Evolutionary conservation across 1,140 invertebrate species (phyloP), one percentile per base, ranked within the genome.

Genomic region (Apis laboriosa): DNA sequence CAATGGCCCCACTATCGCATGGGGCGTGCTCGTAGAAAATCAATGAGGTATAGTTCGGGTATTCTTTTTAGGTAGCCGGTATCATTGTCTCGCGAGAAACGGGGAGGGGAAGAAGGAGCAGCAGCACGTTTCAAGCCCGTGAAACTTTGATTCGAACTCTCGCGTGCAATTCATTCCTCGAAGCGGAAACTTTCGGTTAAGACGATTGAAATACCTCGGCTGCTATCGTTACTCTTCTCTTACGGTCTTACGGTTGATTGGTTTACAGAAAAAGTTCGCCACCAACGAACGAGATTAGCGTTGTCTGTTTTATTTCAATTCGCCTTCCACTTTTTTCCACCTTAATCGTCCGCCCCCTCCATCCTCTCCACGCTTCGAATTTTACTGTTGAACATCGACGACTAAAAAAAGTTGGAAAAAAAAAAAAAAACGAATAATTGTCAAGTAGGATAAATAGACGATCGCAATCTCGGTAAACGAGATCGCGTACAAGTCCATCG

Each of bases 1-100:
- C 87, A 88, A 88, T 88, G 79, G 79, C 43, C 21, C 61, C 34
- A 55, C 66, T 66, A 82, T 64, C 67, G 77, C 51, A 73, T 60
- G 77, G 78, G 34, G 83, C 53, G 83, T 72, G 86, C 78, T 84
- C 53, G 74, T 55, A 76, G 77, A 85, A 87, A 88, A 85, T 87
- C 86, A 85, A 87, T 79, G 86, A 85, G 66, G 77, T 63, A 68
- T 72, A 43, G 77, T 72, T 66, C 28, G 71, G 78, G 74, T 80
- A 80, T 87, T 87, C 82, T 87, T 87, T 84, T 84, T 77, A 72
- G 73, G 56, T 51, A 17, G 55, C 60, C 43, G 34, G 51, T 70
- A 77, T 87, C 76, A 87, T 87, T 80, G 86, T 87, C 53, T 55
- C 53, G 34, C 66, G 73, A 68, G 24, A 77, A 70, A 34, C 24